Base-by-base conservation (phyloP, 2,113 vertebrate genomes). In the Xerus inauris region DNA sequence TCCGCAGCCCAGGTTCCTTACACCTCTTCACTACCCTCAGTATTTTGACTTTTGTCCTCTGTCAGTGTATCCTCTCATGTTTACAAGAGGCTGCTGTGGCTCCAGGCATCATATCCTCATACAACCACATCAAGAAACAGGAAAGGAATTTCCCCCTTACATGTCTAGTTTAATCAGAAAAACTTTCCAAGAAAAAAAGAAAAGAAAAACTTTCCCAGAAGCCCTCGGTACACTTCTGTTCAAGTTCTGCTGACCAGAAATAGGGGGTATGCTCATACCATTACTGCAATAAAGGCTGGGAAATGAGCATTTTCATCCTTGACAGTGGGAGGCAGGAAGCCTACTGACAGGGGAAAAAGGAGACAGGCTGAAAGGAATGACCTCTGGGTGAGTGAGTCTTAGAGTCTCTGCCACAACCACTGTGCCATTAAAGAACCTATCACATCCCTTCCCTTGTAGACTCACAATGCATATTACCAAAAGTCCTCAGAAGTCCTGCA, bases 111-210 rank as follows among this genome's bases (percentile, higher is more conserved):
- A 7, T 24, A 4, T 69, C 67, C 45, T 93, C 81, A 73, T 12
- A 76, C 9, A 49, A 24, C 26, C 72, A 57, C 47, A 57, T 69
- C 16, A 35, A 85, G 77, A 97, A n/a, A 49, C 24, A 88, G 76
- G 35, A 83, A 77, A 79, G 84, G 86, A 89, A 59, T 24, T 35
- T 86, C 51, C 72, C 72, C 35, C 87, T 47, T 20, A 0, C 40
- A 49, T 45, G 1, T 77, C 75, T 89, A 49, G 35, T 80, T 71
- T 80, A 45, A 65, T 73, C 19, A 38, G 75, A 22, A 86, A 54
- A 86, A 73, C 69, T 57, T 87, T 59, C 75, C 47, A 42, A 20
- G 64, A 89, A 89, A n/a, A n/a, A n/a, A n/a, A n/a, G n/a, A n/a
- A n/a, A n/a, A 38, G 75, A 22, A 86, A 54, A 86, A 73, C 69